Percentiles rank a stretch among this genome's conserved stretches.
These are phyloP conservation scores for Phrynosoma blainvillii DNA, from an alignment of 2,113 vertebrate genomes.

Conservation along the genomic window DNA sequence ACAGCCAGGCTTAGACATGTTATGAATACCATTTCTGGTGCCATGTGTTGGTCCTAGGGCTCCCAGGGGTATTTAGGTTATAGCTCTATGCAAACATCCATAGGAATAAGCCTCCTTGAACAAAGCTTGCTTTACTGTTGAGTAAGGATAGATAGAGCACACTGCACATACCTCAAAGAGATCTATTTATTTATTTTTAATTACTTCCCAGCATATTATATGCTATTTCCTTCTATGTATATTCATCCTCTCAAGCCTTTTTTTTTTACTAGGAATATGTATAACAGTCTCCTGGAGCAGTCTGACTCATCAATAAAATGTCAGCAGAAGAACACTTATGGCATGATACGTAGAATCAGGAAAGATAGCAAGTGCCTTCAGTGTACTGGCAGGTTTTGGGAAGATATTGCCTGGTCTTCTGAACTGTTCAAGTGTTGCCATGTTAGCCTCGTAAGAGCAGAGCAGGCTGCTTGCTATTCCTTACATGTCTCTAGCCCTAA, in stretches of 20 bases:
- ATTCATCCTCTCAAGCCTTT: background rate
- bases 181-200: background rate
- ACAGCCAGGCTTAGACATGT: too few species aligned
- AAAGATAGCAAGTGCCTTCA: background rate
- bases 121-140: background rate
- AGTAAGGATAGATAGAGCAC: background rate
- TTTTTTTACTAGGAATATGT: background rate
- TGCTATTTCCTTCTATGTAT: background rate
- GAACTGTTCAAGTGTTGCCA: background rate
- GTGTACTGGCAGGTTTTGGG: background rate
- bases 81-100: background rate
- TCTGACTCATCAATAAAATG: background rate
- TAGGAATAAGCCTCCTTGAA: background rate
- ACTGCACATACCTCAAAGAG: background rate
- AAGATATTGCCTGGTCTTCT: too few species aligned
- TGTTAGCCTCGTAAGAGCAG: too few species aligned
- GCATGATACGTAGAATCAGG: too few species aligned
- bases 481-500: too few species aligned
- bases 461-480: too few species aligned
- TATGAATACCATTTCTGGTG: too few species aligned
- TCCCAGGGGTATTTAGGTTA: background rate
- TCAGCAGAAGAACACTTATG: background rate
- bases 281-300: background rate
- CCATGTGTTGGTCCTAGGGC: too few species aligned
- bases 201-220: background rate